Evolutionary conservation across 2,113 vertebrate genomes (phyloP), one percentile per base, ranked within the genome.

Genomic region (Gobio gobio): DNA sequence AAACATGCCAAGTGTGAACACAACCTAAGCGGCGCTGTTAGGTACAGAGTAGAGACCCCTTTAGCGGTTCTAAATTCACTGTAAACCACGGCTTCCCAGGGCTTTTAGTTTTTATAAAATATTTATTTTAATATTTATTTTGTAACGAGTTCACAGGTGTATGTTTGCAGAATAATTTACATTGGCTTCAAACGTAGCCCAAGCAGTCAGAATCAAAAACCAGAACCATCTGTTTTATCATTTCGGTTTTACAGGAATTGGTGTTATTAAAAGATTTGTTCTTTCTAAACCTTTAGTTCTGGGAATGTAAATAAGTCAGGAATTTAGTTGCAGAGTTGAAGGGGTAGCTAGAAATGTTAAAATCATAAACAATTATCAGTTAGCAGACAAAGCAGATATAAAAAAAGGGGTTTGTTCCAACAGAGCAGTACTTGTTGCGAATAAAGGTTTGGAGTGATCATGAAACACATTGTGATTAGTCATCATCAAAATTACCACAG

Each of bases 361-460:
- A 73, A 74, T 49, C n/a, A 74, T 63, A 85, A 74, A 36, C n/a
- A 36, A 16, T 43, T n/a, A 43, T 68, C 12, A 13, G 43, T 40
- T 70, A 75, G 4, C 2, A 36, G 12, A 36, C 77, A 56, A 47
- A 3, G 54, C 16, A 36, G 12, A 40, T 33, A 76, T 51, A 56
- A 77, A 51, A 40, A 77, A 56, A 33, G 8, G 16, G 3, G n/a
- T 3, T 43, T 78, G 12, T n/a, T 43, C 5, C 20, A 58, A 12
- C 5, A 61, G 13, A 79, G n/a, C 18, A 13, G 40, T 58, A 79
- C 51, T 36, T 26, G 14, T 79, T 10, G 36, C 1, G 8, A 59
- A 56, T 26, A 77, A 51, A 45, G 36, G 24, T 79, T 79, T 47
- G 8, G 13, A 64, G 14, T 29, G 40, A 79, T 78, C 4, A 40